Evolutionary conservation across 2,888 invertebrate species (phyloP).

Genomic region (Eristalis tenax): DNA sequence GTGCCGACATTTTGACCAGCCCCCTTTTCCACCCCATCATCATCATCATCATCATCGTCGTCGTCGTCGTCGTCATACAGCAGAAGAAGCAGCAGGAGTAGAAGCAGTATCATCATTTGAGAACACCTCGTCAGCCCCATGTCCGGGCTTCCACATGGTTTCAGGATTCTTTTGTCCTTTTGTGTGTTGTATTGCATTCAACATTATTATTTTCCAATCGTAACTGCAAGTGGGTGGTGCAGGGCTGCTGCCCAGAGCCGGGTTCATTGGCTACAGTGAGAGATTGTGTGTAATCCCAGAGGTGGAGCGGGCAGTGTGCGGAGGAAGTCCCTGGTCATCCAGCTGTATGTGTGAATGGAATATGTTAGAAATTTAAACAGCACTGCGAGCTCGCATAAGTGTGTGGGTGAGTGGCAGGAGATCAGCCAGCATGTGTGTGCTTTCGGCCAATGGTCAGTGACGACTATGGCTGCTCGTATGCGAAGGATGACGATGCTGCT

Average conservation of each 20-base stretch:
- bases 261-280: slow-evolving; percentile 9
- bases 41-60: slow-evolving; percentile 8
- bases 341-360: slow-evolving; percentile 47
- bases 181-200: slow-evolving; percentile 62
- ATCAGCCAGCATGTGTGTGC: slow-evolving; percentile 29
- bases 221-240: slow-evolving; percentile 37
- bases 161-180: slow-evolving; percentile 63
- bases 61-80: not conserved
- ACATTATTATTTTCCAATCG: slow-evolving; percentile 72
- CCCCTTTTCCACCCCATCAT: not conserved
- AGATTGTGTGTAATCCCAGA: slow-evolving; percentile 38
- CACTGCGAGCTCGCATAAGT: slow-evolving; percentile 14
- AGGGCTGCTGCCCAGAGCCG: not conserved
- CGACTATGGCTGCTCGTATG: slow-evolving; percentile 8
- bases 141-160: slow-evolving; percentile 13
- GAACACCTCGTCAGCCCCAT: not conserved
- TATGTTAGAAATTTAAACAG: slow-evolving; percentile 49
- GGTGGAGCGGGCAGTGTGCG: not conserved
- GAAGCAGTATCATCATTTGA: not conserved
- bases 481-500: slow-evolving; percentile 23
- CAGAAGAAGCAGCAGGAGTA: not conserved
- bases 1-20: slow-evolving; percentile 43
- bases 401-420: slow-evolving; percentile 24
- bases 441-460: slow-evolving; percentile 43
- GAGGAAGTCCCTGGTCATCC: slow-evolving; percentile 8